Evolutionary conservation across 2,797 vertebrate genomes (phyloP).

Genomic region (Sebastolobus altivelis): DNA sequence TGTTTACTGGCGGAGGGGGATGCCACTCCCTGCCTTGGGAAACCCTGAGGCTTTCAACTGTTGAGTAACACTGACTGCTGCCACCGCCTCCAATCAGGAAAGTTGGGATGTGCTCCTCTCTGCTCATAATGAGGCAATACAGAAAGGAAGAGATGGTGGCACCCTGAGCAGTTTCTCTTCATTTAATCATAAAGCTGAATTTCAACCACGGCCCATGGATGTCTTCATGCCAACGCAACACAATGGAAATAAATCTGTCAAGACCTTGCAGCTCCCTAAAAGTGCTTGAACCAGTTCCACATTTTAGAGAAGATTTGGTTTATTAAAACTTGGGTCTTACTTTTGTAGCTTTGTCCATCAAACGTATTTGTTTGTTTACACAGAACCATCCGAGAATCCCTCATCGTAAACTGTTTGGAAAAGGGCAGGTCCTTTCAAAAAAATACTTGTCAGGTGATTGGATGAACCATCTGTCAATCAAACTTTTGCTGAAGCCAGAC

Average conservation of each 20-base stretch:
- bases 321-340: background rate
- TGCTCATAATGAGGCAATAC: conserved; percentile 50
- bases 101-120: conserved; percentile 40
- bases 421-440: background rate
- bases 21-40: conserved; percentile 70
- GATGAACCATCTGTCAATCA: no score
- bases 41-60: conserved; percentile 70
- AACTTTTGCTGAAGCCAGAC: no score
- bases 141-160: conserved; percentile 23
- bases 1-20: conserved; percentile 63
- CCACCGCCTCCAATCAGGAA: conserved; percentile 52
- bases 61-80: conserved; percentile 68
- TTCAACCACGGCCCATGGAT: background rate
- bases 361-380: background rate
- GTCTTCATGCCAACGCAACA: conserved; percentile 25
- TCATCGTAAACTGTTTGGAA: no score
- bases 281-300: background rate
- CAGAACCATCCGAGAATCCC: no score
- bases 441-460: no score
- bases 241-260: conserved; percentile 26
- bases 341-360: background rate
- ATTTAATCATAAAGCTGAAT: conserved; percentile 34
- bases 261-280: conserved; percentile 10
- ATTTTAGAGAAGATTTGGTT: background rate
- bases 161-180: conserved; percentile 36